Evolutionary conservation across 2,888 invertebrate species (phyloP), one percentile per base, ranked within the genome.

Genomic region (Dasysyrphus tricinctus): DNA sequence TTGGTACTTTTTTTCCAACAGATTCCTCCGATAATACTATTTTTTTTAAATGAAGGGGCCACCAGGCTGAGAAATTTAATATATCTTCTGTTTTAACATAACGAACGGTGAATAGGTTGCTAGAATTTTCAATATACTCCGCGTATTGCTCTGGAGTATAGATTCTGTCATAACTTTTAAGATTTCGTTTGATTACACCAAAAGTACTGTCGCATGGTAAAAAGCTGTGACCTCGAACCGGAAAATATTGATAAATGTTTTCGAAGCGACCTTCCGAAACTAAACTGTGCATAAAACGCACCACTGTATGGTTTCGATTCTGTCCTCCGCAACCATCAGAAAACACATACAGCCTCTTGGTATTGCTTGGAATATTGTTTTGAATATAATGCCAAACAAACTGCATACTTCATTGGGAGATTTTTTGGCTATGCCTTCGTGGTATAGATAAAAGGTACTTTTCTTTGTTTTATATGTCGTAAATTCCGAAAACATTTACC

Each of bases 271-370:
- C 44, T 47, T 54, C 54, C 37, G 69, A 54, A 7, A 69, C 54
- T 69, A 69, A 69, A 42, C 29, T 69, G n/a, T 69, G 54, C 54
- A 69, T 51, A 39, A 69, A 69, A 42, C 54, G 69, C 37, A 69
- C 54, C 34, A 69, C 51, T n/a, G 51, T 69, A 54, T 54, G 37
- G 19, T 69, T 51, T 54, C 54, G 51, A 24, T 39, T 69, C 29
- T 69, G 69, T 29, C 39, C 54, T 19, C 70, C 70, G 47, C 56
- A 70, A 32, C 70, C 56, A 70, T 54, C 70, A 29, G 42, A 56
- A 56, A 70, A 70, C 19, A 70, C 56, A 32, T 39, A 54, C 24
- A 69, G 54, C 39, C 54, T 69, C 54, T 54, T 69, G 54, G 29
- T 39, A 54, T 37, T 39, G 54, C 44, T 56, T 14, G 56, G 42